Percentiles rank a stretch among this genome's conserved stretches.
Evolutionary conservation across 2,113 vertebrate species (phyloP).

Genomic region (Bombycilla garrulus): DNA sequence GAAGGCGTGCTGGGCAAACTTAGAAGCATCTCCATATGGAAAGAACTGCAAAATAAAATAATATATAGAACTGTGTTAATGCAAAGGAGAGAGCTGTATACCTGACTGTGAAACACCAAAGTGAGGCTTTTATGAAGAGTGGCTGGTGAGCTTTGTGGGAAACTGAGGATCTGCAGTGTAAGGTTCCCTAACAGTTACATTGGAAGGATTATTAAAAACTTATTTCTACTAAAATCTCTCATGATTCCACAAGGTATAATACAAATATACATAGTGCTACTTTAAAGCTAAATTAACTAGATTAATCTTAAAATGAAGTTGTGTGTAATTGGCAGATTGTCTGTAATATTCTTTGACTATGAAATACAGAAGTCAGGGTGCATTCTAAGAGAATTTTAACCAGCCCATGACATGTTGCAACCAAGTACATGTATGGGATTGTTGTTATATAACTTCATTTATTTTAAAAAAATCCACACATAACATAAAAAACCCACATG

Average conservation of each 20-base stretch:
- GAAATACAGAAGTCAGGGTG: not conserved
- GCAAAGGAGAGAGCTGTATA: not conserved
- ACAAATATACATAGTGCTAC: not conserved
- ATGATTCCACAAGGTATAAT: not conserved
- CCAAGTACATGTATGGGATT: not conserved
- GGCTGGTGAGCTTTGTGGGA: not conserved
- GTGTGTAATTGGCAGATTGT: not conserved
- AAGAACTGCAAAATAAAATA: conserved; percentile 85
- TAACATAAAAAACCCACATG: not conserved
- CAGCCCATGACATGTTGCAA: not conserved
- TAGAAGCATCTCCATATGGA: conserved; percentile 95
- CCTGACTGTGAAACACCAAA: not conserved
- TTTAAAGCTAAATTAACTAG: not conserved
- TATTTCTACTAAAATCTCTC: not conserved
- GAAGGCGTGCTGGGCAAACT: conserved; percentile 98
- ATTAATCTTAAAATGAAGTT: not conserved
- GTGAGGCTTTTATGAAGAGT: not conserved
- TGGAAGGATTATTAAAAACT: not conserved
- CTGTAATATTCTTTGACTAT: not conserved
- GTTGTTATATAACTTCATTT: not conserved
- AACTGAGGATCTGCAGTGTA: not conserved
- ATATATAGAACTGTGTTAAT: not conserved
- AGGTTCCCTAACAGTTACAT: not conserved
- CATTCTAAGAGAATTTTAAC: not conserved
- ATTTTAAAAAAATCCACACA: not conserved